These are phyloP conservation scores for Artemia franciscana DNA, from an alignment of 1,140 invertebrate genomes.

Conservation along the genomic window DNA sequence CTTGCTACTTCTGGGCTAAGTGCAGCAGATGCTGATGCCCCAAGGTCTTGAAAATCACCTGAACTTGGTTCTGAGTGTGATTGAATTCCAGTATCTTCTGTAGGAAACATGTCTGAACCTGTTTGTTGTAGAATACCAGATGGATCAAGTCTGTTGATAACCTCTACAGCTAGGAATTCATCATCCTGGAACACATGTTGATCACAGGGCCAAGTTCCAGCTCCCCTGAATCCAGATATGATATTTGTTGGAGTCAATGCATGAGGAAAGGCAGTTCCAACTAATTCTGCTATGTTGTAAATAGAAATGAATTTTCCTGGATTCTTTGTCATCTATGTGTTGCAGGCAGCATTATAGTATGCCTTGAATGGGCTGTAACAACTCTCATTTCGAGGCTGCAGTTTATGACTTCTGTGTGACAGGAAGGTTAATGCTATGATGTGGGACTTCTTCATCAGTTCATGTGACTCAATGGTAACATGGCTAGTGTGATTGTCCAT, in stretches of 20 bases:
- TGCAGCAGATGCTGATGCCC: too few species aligned
- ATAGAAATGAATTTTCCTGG: not conserved
- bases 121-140: too few species aligned
- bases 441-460: slow-evolving; percentile 17
- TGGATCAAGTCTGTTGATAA: too few species aligned
- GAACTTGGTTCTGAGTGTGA: too few species aligned
- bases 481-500: slow-evolving; percentile 19
- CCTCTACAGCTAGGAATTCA: not conserved
- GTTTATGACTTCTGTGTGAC: slow-evolving; percentile 23
- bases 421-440: slow-evolving; percentile 22
- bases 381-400: slow-evolving; percentile 24
- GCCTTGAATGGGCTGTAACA: slow-evolving; percentile 23
- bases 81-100: too few species aligned
- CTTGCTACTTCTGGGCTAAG: too few species aligned
- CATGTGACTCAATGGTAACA: slow-evolving; percentile 12
- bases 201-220: not conserved
- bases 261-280: not conserved
- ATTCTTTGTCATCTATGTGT: not conserved
- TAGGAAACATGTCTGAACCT: too few species aligned
- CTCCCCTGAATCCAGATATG: not conserved
- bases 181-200: not conserved
- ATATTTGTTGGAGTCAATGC: not conserved
- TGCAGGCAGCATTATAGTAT: slow-evolving; percentile 1
- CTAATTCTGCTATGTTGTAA: not conserved
- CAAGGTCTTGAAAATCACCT: too few species aligned